A percentile compares a stretch with the other conserved stretches of the same genome.
Evolutionary conservation across 2,888 invertebrate genomes (phyloP).

Genomic region (Parascotia fuliginaria): DNA sequence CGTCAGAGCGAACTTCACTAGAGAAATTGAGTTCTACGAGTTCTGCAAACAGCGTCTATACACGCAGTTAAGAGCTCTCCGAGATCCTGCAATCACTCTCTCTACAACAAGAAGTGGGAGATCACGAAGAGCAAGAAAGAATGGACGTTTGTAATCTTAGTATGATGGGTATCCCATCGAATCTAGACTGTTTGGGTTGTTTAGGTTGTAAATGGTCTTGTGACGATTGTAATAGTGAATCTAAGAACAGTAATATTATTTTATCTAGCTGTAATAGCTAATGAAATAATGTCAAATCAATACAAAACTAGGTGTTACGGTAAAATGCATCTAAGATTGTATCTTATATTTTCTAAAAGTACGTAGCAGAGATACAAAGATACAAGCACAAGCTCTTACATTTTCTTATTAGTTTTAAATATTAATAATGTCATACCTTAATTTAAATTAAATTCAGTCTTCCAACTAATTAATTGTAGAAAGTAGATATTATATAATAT

Average conservation of each 20-base stretch:
- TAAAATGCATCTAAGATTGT: too few relatives aligned
- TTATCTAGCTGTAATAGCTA: too few relatives aligned
- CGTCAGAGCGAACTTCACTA: slow-evolving; percentile 93
- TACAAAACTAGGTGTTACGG: too few relatives aligned
- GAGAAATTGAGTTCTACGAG: slow-evolving; percentile 96
- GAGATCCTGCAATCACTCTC: slow-evolving; percentile 76
- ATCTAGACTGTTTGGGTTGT: slow-evolving; percentile 34
- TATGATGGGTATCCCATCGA: slow-evolving; percentile 32
- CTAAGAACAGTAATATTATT: not conserved
- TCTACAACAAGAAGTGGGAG: slow-evolving; percentile 53
- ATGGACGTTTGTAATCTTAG: slow-evolving; percentile 39
- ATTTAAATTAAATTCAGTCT: too few relatives aligned
- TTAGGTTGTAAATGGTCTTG: slow-evolving; percentile 22
- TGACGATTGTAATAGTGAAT: not conserved
- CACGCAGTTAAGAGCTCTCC: slow-evolving; percentile 90
- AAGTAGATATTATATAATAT: too few relatives aligned
- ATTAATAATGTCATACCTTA: too few relatives aligned
- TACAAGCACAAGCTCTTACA: too few relatives aligned
- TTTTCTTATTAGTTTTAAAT: too few relatives aligned
- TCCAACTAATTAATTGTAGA: too few relatives aligned
- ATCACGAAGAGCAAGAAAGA: slow-evolving; percentile 49
- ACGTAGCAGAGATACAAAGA: too few relatives aligned
- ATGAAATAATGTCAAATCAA: too few relatives aligned
- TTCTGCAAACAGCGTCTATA: slow-evolving; percentile 95
- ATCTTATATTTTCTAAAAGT: too few relatives aligned